Evolutionary conservation across 2,888 invertebrate genomes (phyloP).

Genomic region (Bibio marci): DNA sequence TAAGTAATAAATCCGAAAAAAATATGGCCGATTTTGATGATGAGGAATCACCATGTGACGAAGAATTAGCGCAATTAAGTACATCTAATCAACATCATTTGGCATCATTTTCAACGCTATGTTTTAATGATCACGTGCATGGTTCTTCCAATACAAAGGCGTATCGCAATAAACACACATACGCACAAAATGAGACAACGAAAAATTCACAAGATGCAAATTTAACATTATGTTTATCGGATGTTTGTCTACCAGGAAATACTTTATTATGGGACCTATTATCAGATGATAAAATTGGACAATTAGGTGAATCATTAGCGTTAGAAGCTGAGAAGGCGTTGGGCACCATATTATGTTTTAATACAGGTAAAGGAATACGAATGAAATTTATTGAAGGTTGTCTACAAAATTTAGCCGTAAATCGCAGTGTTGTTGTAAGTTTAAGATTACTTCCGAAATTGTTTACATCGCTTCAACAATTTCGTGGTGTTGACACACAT

Average conservation of each 20-base stretch:
- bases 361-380: conserved; percentile 73
- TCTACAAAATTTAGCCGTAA: conserved; percentile 71
- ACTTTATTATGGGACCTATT: conserved; percentile 88
- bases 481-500: conserved; percentile 73
- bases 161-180: conserved; percentile 13
- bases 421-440: conserved; percentile 81
- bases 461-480: conserved; percentile 79
- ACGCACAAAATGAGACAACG: background rate
- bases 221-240: conserved; percentile 25
- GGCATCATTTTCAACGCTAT: background rate
- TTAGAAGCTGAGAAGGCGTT: conserved; percentile 88
- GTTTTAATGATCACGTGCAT: background rate
- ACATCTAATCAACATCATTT: conserved; percentile 37
- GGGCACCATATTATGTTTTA: conserved; percentile 76
- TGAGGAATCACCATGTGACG: conserved; percentile 73
- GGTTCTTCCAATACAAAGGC: conserved; percentile 11
- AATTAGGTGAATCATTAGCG: conserved; percentile 77
- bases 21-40: conserved; percentile 92
- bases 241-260: conserved; percentile 80
- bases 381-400: conserved; percentile 94
- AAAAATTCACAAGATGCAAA: conserved; percentile 8
- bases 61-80: conserved; percentile 60
- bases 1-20: conserved; percentile 86
- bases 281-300: conserved; percentile 76
- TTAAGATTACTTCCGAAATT: conserved; percentile 75